Base-by-base conservation (phyloP, 2,888 invertebrate genomes). In the Heliothis peltigera region DNA sequence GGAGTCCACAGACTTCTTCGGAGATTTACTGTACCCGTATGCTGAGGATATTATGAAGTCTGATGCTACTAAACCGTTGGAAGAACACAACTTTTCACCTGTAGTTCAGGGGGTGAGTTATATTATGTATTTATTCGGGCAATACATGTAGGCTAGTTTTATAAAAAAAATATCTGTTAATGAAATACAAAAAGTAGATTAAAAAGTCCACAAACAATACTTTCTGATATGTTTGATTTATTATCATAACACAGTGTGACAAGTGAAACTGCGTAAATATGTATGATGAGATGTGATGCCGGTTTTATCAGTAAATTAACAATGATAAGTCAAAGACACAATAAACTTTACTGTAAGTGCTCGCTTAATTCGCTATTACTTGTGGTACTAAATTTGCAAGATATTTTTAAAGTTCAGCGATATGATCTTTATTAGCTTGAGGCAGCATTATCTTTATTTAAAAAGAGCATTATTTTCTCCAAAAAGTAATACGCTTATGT, bases 1-100 rank as follows among this genome's bases (percentile, higher is more conserved):
- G 48, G 99, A 99, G 89, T 97, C 99, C 2, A 99, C 99, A 0
- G 99, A 99, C 86, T 98, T 99, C 91, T 99, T 99, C 89, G 99
- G 99, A 0, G 98, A 98, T 80, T 95, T 99, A 0, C 95, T 99
- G 28, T 96, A 96, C 71, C 99, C 99, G 0, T 98, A 98, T 87
- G 96, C 98, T 0, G 95, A 96, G 60, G 98, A 99, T 79, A 99
- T 99, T 83, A 95, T 98, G 83, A 96, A 96, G 56, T 98, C 98
- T 0, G 98, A 98, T 83, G 98, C 98, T 0, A 96, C 96, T 6
- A 96, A 96, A 68, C 97, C 98, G 0, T 90, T 99, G 62, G 97
- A 98, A 2, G 96, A 97, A 22, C 98, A 98, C 78, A 94, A 96
- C 12, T 98, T 98, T 82, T 92, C 95, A 75, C 96, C 97, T 17